These are phyloP conservation scores for Athetis lepigone DNA, from an alignment of 2,888 invertebrate genomes.

Conservation along the genomic window DNA sequence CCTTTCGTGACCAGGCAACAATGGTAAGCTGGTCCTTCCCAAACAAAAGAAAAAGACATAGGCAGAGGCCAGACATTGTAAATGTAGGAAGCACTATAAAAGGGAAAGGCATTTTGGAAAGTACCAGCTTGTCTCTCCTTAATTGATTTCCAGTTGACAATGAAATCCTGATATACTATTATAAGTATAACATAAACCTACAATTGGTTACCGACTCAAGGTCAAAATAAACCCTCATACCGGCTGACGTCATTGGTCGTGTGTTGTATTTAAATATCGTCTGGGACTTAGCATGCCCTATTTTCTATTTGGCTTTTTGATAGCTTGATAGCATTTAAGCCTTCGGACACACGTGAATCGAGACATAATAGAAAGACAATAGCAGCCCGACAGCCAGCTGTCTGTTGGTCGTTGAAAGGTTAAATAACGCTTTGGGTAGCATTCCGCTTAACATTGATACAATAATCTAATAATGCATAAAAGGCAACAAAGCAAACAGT, in stretches of 20 bases:
- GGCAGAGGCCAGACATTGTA: conserved; percentile 20
- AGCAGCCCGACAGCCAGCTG: too few relatives aligned
- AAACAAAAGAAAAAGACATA: conserved; percentile 25
- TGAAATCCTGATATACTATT: conserved; percentile 17
- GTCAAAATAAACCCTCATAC: conserved; percentile 14
- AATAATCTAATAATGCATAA: conserved; percentile 13
- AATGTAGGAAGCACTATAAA: conserved; percentile 29
- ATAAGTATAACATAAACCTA: conserved; percentile 25
- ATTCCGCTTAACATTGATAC: conserved; percentile 1
- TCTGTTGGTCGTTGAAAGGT: too few relatives aligned
- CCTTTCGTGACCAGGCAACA: not conserved
- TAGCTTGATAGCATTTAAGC: too few relatives aligned
- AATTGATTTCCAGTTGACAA: conserved; percentile 8
- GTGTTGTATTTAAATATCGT: not conserved
- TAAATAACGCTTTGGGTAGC: too few relatives aligned
- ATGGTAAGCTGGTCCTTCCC: conserved; percentile 2
- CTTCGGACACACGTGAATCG: too few relatives aligned
- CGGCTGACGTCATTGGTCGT: conserved; percentile 24
- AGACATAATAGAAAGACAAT: too few relatives aligned
- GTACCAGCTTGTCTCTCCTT: conserved; percentile 30
- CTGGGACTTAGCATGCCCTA: not conserved
- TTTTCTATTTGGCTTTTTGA: too few relatives aligned
- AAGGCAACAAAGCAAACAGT: not conserved
- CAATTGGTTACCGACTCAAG: conserved; percentile 32
- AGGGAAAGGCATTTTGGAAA: conserved; percentile 48